Evolutionary conservation across 2,888 invertebrate species (phyloP).

Genomic region (Tetanocera ferruginea): DNA sequence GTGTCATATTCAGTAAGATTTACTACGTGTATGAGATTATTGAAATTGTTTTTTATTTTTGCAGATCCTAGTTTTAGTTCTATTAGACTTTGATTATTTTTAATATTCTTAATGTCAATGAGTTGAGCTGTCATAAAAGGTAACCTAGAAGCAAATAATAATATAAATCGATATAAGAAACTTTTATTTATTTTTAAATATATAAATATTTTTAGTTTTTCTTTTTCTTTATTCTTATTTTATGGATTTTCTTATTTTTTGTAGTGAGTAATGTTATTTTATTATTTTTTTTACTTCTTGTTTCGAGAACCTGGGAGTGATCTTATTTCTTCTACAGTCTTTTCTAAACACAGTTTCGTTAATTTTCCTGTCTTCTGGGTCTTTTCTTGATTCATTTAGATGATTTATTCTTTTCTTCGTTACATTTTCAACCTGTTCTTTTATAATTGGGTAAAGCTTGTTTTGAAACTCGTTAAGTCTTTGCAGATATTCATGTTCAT

Average conservation of each 20-base stretch:
- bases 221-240: not conserved
- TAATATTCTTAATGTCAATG: not conserved
- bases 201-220: slow-evolving; percentile 18
- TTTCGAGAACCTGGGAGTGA: slow-evolving; percentile 42
- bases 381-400: slow-evolving; percentile 38
- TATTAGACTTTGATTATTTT: not conserved
- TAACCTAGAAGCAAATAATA: not conserved
- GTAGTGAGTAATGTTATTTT: slow-evolving; percentile 12
- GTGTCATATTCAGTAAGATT: not conserved
- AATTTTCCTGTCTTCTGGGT: slow-evolving; percentile 24
- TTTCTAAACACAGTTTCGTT: slow-evolving; percentile 42
- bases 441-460: slow-evolving; percentile 26
- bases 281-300: slow-evolving; percentile 37
- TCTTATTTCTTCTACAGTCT: slow-evolving; percentile 46
- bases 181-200: not conserved
- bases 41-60: not conserved
- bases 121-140: not conserved
- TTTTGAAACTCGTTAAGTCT: slow-evolving; percentile 29
- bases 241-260: not conserved
- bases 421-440: slow-evolving; percentile 12
- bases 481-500: slow-evolving; percentile 10
- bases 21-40: slow-evolving; percentile 1
- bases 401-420: slow-evolving; percentile 12
- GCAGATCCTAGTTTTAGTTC: not conserved
- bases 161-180: no score